A percentile compares a stretch with the other conserved stretches of the same genome.
Conservation (phyloP, 2,888 invertebrate species). For the Biston stratarius region DNA sequence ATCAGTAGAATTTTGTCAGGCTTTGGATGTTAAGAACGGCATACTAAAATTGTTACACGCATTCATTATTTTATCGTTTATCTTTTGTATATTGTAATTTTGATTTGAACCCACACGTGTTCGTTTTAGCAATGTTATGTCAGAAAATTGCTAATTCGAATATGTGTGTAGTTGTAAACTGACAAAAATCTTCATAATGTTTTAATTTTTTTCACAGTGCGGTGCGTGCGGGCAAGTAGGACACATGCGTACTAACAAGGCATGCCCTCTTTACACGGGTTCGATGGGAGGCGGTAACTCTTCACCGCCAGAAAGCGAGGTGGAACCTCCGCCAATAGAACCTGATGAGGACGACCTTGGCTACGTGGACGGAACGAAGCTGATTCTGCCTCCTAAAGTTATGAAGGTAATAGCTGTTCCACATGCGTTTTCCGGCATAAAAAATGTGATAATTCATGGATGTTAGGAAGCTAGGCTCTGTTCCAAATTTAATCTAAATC, state of each 20-base stretch:
- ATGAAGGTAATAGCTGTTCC: conserved; percentile 87
- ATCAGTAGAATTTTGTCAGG: too few relatives aligned
- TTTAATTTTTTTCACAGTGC: conserved; percentile 87
- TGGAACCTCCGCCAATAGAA: conserved; percentile 92
- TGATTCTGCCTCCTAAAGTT: conserved; percentile 95
- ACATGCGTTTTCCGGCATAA: too few relatives aligned
- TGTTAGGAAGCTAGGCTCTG: too few relatives aligned
- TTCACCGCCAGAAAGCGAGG: conserved; percentile 88
- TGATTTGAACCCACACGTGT: neutral
- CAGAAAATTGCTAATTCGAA: conserved; percentile 7
- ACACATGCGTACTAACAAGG: conserved; percentile 97
- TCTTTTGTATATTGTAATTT: conserved; percentile 2
- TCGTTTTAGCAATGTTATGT: neutral
- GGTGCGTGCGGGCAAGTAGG: conserved; percentile 97
- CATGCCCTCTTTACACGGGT: conserved; percentile 97
- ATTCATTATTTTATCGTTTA: neutral
- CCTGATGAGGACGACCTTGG: conserved; percentile 94
- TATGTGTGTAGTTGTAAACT: neutral
- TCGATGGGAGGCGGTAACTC: conserved; percentile 89
- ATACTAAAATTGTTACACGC: conserved; percentile 14
- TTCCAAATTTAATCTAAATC: too few relatives aligned
- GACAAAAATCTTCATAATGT: neutral
- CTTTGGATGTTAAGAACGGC: neutral
- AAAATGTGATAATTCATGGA: too few relatives aligned
- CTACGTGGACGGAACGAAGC: conserved; percentile 97